These are phyloP conservation scores for Salarias fasciatus DNA, from an alignment of 2,797 vertebrate species.

Conservation along the genomic window DNA sequence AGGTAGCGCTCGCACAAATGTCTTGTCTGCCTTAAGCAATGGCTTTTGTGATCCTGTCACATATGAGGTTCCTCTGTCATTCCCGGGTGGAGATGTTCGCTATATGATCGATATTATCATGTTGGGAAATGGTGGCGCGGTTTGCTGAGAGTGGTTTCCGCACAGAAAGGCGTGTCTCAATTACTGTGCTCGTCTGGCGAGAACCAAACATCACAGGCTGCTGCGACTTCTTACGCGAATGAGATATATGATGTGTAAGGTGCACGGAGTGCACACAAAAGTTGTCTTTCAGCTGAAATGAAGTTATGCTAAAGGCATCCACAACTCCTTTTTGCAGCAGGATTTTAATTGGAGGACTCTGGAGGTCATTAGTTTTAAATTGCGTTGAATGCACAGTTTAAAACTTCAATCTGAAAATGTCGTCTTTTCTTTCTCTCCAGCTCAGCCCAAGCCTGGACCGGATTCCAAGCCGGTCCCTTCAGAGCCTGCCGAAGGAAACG, in stretches of 20 bases:
- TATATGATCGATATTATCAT: constrained; percentile 68
- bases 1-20: constrained; percentile 55
- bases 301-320: constrained; percentile 44
- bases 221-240: constrained; percentile 33
- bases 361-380: no score
- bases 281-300: constrained; percentile 46
- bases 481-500: constrained; percentile 69
- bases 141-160: constrained; percentile 63
- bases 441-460: constrained; percentile 89
- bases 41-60: constrained; percentile 71
- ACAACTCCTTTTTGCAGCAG: constrained; percentile 9
- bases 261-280: constrained; percentile 49
- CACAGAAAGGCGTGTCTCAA: constrained; percentile 24
- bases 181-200: constrained; percentile 25
- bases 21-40: constrained; percentile 63
- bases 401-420: no score
- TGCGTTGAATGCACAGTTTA: no score
- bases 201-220: constrained; percentile 37
- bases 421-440: no score
- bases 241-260: constrained; percentile 21
- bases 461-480: constrained; percentile 80
- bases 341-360: not conserved
- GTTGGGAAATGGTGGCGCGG: constrained; percentile 45
- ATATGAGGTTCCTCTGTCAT: constrained; percentile 44
- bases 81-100: constrained; percentile 65